Base-by-base conservation (phyloP, 2,113 vertebrate genomes). In the Callipepla californica region DNA sequence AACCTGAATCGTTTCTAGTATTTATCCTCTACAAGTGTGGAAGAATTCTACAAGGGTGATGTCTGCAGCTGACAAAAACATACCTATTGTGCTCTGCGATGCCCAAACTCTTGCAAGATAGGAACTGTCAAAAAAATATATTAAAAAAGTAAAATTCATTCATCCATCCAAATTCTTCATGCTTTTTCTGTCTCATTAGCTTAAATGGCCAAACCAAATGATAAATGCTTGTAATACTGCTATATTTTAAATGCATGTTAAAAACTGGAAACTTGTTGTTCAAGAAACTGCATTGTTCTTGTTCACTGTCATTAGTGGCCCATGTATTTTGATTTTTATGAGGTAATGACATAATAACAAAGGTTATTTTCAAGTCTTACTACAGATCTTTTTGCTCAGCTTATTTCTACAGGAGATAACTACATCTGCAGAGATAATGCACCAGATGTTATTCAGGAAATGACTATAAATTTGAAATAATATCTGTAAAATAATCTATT, bases 401-500 rank as follows among this genome's bases (percentile, higher is more conserved):
- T 91, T 73, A 45, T 89, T 92, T 84, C 74, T 90, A 40, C 63
- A 61, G 55, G 58, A 89, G 69, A 80, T 84, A 96, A 91, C 72
- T 77, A 72, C 68, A 92, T 94, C 87, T 83, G 85, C 36, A 53
- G 82, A 87, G 84, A 96, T 95, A 78, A 92, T 89, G 73, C 45
- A 85, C 57, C 83, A 95, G 84, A 93, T 91, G 87, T 85, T 88
- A 96, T 69, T 92, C 40, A 59, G 69, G 21, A 47, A 90, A 84
- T 78, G 23, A 79, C 63, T 87, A 67, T 62, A 70, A 67, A 68
- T 94, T 90, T 87, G 76, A 95, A 92, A 50, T 65, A 88, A 28
- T 94, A 67, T 89, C 90, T 95, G 73, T 61, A 94, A 63, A 85
- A 85, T 72, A 91, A 92, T 92, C 47, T 87, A 62, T 96, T 96